These are phyloP conservation scores for Porites lobata DNA, from an alignment of 92 coral and sea anemone genomes.

Conservation along the genomic window DNA sequence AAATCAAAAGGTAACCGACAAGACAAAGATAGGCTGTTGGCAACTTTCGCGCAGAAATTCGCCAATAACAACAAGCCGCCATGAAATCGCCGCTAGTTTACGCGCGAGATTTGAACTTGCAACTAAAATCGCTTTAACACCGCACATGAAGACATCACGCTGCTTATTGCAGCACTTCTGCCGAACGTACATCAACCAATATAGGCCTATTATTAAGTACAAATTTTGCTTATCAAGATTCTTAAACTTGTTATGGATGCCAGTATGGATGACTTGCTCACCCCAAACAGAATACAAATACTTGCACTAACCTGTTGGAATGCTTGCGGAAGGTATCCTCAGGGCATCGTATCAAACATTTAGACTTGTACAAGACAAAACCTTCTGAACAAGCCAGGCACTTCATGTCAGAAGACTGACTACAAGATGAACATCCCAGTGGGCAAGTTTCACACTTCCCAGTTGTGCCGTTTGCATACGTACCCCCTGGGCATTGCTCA, in stretches of 20 bases:
- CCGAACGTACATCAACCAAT: no score
- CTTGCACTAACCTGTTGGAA: conserved; percentile 25
- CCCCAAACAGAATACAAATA: neutral
- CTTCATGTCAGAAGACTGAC: conserved; percentile 57
- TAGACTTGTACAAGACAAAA: conserved; percentile 65
- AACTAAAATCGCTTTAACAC: no score
- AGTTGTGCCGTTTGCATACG: conserved; percentile 68
- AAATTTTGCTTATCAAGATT: neutral
- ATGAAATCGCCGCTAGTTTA: no score
- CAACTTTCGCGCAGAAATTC: no score
- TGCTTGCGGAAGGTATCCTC: conserved; percentile 66
- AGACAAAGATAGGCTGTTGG: no score
- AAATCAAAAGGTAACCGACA: no score
- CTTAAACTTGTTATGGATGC: no score
- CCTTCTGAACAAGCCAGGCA: conserved; percentile 81
- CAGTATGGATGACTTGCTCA: neutral
- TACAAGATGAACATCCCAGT: conserved; percentile 77
- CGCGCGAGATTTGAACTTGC: no score
- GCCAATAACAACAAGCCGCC: no score
- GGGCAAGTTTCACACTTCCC: conserved; percentile 74
- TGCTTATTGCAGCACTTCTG: neutral
- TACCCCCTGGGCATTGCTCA: conserved; percentile 70
- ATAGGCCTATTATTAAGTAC: no score
- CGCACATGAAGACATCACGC: neutral
- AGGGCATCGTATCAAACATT: conserved; percentile 83